phyloP scores from a whole-genome alignment of 2,113 vertebrate species.

The Gymnobelideus leadbeateri region DNA sequence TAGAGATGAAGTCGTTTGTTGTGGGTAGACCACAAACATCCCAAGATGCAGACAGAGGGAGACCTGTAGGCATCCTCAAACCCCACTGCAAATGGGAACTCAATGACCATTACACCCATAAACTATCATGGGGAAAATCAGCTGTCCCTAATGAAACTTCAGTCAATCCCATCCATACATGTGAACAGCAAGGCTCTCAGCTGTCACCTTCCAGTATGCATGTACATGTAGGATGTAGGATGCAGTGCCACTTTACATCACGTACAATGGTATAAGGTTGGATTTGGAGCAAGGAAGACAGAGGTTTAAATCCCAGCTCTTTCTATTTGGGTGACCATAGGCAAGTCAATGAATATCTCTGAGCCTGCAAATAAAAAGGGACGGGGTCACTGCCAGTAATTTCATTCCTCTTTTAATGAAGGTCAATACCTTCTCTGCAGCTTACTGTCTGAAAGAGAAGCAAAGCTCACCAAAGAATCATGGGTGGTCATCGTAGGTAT shows the following conservation, averaged over 20 bases:
- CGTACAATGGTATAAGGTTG: neutral
- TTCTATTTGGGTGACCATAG: neutral
- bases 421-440: neutral
- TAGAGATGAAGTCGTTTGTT: neutral
- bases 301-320: neutral
- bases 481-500: neutral
- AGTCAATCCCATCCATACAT: neutral
- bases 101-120: constrained; percentile 7
- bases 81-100: neutral
- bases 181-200: neutral
- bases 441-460: neutral
- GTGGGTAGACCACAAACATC: neutral
- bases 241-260: too few species aligned
- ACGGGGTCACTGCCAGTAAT: neutral
- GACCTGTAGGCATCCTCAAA: neutral
- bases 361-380: neutral
- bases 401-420: neutral
- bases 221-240: too few species aligned
- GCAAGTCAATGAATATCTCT: too few species aligned
- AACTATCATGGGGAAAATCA: neutral
- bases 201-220: neutral
- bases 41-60: neutral
- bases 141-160: neutral
- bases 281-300: neutral
- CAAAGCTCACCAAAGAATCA: neutral